Evolutionary conservation across 2,797 vertebrate genomes (phyloP).

Genomic region (Myripristis jacobus): DNA sequence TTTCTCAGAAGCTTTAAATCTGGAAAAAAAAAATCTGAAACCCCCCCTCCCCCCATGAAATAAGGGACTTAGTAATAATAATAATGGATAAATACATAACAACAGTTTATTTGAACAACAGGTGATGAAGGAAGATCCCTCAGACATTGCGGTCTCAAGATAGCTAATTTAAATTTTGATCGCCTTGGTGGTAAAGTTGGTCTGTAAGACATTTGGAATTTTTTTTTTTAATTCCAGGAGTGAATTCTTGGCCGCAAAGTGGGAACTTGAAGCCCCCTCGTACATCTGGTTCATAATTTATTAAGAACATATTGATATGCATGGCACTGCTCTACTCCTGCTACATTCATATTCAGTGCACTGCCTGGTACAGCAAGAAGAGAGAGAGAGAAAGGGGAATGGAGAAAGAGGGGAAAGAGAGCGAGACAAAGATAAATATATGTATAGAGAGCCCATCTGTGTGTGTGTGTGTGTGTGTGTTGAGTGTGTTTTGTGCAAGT

Average conservation of each 20-base stretch:
- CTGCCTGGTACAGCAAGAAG: constrained; percentile 12
- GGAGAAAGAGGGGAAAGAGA: constrained; percentile 5
- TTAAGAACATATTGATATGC: constrained; percentile 67
- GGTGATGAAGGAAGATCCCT: no score
- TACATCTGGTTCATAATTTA: constrained; percentile 71
- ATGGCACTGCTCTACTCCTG: constrained; percentile 22
- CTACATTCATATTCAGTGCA: constrained; percentile 62
- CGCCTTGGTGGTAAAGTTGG: background rate
- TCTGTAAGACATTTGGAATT: constrained; percentile 2
- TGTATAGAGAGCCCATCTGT: constrained; percentile 20
- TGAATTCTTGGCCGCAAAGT: constrained; percentile 24
- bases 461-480: no score
- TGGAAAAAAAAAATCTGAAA: no score
- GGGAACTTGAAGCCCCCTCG: constrained; percentile 10
- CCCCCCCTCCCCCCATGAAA: no score
- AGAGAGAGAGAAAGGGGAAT: background rate
- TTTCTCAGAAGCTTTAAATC: no score
- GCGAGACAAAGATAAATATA: constrained; percentile 20
- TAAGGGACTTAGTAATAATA: background rate
- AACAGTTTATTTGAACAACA: no score
- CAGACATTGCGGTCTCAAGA: background rate
- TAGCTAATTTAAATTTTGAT: constrained; percentile 12
- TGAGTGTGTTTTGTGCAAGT: no score
- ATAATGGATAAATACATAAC: no score
- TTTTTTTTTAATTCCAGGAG: constrained; percentile 12